Percentiles rank a stretch among this genome's conserved stretches.
Conservation (phyloP, 1,140 invertebrate genomes). For the Procambarus virginalis region DNA sequence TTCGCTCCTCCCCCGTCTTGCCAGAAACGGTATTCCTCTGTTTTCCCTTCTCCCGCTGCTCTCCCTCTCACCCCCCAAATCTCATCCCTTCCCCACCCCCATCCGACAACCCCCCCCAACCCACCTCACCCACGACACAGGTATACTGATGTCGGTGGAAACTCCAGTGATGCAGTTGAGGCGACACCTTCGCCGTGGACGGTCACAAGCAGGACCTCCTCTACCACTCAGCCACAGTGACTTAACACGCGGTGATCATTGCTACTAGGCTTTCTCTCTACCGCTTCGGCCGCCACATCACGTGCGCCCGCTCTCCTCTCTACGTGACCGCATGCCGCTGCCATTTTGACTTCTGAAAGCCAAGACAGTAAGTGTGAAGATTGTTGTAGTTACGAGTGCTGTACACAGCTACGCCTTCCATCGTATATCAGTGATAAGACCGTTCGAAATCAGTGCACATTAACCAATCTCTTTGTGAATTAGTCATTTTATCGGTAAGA, state of each 20-base stretch:
- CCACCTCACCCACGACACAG: background rate
- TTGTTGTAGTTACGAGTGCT: no score
- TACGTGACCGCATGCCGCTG: background rate
- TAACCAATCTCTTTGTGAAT: no score
- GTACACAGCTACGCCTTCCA: no score
- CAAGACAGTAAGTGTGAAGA: background rate
- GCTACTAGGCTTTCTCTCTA: background rate
- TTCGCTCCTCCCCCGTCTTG: background rate
- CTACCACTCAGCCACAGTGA: background rate
- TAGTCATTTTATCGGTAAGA: no score
- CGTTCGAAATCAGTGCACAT: no score
- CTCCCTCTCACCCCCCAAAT: no score
- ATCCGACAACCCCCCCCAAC: background rate
- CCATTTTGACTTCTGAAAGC: background rate
- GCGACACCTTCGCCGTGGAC: background rate
- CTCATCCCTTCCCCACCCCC: no score
- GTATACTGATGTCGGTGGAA: background rate
- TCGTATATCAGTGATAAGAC: no score
- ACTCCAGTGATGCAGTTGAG: background rate
- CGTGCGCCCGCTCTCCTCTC: background rate
- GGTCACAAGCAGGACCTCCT: background rate
- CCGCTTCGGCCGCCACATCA: background rate
- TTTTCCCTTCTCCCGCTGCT: background rate
- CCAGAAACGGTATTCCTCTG: conserved; percentile 4
- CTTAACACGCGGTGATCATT: background rate